Conservation (phyloP, 2,797 vertebrate species). For the Enteromius fasciolatus region DNA sequence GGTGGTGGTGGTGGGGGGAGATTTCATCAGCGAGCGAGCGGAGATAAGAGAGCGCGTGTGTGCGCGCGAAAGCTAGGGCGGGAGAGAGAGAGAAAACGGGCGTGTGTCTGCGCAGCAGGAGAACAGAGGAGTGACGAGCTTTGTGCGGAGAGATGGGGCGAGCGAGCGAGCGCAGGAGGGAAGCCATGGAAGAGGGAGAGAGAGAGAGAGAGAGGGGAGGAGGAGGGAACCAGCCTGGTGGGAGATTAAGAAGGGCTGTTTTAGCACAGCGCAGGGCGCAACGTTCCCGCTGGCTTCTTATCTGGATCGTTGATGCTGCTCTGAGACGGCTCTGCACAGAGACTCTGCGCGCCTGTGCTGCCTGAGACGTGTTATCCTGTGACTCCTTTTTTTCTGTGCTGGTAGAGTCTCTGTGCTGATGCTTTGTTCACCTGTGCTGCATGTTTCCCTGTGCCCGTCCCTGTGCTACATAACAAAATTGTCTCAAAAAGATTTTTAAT, state of each 20-base stretch:
- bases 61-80: not conserved
- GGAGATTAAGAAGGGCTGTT: slow-evolving; percentile 61
- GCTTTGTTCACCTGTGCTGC: not conserved
- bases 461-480: not conserved
- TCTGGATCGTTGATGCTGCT: slow-evolving; percentile 49
- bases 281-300: slow-evolving; percentile 54
- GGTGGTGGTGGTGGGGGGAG: not conserved
- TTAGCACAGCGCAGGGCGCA: slow-evolving; percentile 49
- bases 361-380: slow-evolving; percentile 2
- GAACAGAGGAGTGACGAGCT: slow-evolving; percentile 48
- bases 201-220: not conserved
- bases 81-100: slow-evolving; percentile 4
- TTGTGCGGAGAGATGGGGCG: slow-evolving; percentile 39
- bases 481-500: too few relatives aligned
- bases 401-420: not conserved
- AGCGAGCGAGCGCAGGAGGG: slow-evolving; percentile 26
- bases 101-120: slow-evolving; percentile 41
- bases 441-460: slow-evolving; percentile 4
- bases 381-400: not conserved
- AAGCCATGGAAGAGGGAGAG: slow-evolving; percentile 39
- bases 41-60: slow-evolving; percentile 47
- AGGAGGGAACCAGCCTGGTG: slow-evolving; percentile 37
- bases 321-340: slow-evolving; percentile 51
- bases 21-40: slow-evolving; percentile 39
- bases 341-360: slow-evolving; percentile 14